Evolutionary conservation across 2,113 vertebrate species (phyloP).

Genomic region (Nibea albiflora): DNA sequence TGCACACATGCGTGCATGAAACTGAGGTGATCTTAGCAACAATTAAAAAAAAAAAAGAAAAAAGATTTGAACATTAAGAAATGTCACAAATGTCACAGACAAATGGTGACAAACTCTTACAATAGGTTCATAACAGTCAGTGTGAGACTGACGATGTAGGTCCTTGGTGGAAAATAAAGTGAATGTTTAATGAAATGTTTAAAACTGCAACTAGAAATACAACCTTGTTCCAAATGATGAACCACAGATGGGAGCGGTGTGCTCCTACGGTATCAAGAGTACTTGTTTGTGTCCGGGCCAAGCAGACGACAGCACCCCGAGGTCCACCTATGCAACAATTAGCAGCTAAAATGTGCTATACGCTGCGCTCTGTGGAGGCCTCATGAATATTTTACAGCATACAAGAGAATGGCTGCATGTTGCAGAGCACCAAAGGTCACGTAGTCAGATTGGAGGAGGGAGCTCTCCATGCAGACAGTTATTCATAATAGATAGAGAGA

Average conservation of each 20-base stretch:
- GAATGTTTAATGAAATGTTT: too few species aligned
- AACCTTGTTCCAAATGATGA: conserved; percentile 1
- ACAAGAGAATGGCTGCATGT: conserved; percentile 23
- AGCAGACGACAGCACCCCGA: conserved; percentile 35
- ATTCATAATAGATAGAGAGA: conserved; percentile 29
- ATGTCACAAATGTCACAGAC: not conserved
- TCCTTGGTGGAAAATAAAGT: too few species aligned
- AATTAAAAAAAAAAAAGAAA: not conserved
- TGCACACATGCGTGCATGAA: conserved; percentile 14
- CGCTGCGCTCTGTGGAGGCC: conserved; percentile 16
- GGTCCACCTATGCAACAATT: conserved; percentile 54
- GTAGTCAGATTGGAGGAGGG: conserved; percentile 38
- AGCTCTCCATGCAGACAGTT: conserved; percentile 11
- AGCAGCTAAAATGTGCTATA: conserved; percentile 34
- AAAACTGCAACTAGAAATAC: not conserved
- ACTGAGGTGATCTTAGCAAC: not conserved
- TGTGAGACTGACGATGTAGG: too few species aligned
- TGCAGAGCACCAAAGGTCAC: conserved; percentile 43
- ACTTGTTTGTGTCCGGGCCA: not conserved
- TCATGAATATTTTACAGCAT: conserved; percentile 64
- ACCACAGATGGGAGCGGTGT: not conserved
- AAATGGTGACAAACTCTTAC: too few species aligned
- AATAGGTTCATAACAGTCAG: too few species aligned
- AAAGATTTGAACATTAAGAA: not conserved
- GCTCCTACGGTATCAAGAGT: not conserved